Evolutionary conservation across 2,888 invertebrate genomes (phyloP).

Genomic region (Orthosia gracilis): DNA sequence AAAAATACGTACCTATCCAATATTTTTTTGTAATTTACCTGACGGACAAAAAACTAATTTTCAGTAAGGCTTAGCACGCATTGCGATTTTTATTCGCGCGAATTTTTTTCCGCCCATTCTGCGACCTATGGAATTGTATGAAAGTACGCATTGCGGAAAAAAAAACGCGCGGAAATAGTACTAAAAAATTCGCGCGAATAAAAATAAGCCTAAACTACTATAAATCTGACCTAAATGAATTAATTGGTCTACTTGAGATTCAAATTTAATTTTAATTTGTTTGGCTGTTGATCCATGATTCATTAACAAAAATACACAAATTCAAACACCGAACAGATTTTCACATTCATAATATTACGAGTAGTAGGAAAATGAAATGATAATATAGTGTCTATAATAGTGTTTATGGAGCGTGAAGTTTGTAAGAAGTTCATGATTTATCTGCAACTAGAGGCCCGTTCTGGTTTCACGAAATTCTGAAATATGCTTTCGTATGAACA

Average conservation of each 20-base stretch:
- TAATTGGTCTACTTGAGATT: background rate
- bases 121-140: too few species aligned
- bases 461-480: constrained; percentile 27
- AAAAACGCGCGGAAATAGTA: too few species aligned
- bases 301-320: background rate
- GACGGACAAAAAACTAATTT: too few species aligned
- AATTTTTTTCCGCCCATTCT: too few species aligned
- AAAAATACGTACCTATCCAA: too few species aligned
- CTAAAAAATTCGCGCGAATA: too few species aligned
- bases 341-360: background rate
- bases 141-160: too few species aligned
- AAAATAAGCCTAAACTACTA: too few species aligned
- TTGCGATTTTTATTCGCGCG: too few species aligned
- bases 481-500: constrained; percentile 36
- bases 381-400: constrained; percentile 38
- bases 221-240: too few species aligned
- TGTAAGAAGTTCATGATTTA: constrained; percentile 21
- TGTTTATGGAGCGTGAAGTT: constrained; percentile 14
- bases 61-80: too few species aligned
- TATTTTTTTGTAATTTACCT: too few species aligned
- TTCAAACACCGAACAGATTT: background rate
- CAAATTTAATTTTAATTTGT: background rate
- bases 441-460: constrained; percentile 8
- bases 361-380: constrained; percentile 9
- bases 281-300: background rate